Conservation (phyloP, 2,888 invertebrate species). For the Mactromeris polynyma region DNA sequence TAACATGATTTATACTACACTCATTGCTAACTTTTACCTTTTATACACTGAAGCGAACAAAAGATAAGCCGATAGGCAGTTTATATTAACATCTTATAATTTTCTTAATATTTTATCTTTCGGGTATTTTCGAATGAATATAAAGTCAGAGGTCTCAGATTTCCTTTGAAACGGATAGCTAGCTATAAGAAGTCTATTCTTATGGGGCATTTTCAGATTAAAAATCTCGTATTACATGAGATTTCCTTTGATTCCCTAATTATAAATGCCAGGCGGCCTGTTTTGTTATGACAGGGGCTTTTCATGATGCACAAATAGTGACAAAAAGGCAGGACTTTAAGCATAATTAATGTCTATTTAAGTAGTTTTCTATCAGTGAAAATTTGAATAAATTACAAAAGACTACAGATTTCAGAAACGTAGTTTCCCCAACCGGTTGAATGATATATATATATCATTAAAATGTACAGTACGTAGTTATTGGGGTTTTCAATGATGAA, state of each 20-base stretch:
- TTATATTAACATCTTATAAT: slow-evolving; percentile 58
- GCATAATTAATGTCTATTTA: slow-evolving; percentile 67
- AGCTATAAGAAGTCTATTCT: slow-evolving; percentile 21
- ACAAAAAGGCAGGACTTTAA: slow-evolving; percentile 65
- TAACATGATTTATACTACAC: not conserved
- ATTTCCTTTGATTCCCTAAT: slow-evolving; percentile 67
- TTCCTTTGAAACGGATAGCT: slow-evolving; percentile 60
- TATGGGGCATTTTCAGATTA: slow-evolving; percentile 56
- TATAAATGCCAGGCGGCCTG: slow-evolving; percentile 65
- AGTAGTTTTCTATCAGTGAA: slow-evolving; percentile 38
- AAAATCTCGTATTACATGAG: slow-evolving; percentile 53
- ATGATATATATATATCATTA: slow-evolving; percentile 10
- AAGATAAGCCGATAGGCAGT: slow-evolving; percentile 43
- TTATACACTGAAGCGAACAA: slow-evolving; percentile 13
- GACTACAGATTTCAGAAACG: not conserved
- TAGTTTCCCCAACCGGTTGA: not conserved
- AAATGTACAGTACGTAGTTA: not conserved
- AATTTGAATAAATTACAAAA: not conserved
- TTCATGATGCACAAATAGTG: slow-evolving; percentile 53
- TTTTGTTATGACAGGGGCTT: slow-evolving; percentile 56
- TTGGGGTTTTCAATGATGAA: not conserved
- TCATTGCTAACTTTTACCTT: slow-evolving; percentile 1
- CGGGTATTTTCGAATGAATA: slow-evolving; percentile 41
- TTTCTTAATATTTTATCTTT: slow-evolving; percentile 59
- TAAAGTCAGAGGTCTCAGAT: slow-evolving; percentile 38